phyloP scores from a whole-genome alignment of 1,140 invertebrate genomes.

The Caenorhabditis latens region DNA sequence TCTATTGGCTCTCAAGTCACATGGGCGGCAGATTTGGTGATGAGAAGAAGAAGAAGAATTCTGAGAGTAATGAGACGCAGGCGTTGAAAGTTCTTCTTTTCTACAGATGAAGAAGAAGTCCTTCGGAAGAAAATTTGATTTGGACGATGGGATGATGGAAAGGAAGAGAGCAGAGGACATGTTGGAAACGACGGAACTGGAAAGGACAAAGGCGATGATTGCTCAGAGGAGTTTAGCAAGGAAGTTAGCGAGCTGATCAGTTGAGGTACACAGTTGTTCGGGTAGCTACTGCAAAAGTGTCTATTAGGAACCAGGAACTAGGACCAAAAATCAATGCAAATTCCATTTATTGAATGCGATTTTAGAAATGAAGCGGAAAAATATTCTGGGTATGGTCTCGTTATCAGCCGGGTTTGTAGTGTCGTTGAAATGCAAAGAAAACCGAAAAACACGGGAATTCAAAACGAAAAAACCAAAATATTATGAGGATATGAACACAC shows the following conservation, averaged over 20 bases:
- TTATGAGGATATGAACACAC: constrained; percentile 8
- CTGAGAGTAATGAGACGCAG: constrained; percentile 46
- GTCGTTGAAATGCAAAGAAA: not conserved
- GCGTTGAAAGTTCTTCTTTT: constrained; percentile 47
- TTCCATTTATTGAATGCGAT: too few species aligned
- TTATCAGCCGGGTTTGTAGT: not conserved
- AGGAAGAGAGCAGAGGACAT: not conserved
- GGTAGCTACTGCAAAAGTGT: too few species aligned
- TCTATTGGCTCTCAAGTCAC: constrained; percentile 48
- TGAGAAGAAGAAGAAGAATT: constrained; percentile 46
- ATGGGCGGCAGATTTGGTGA: constrained; percentile 55
- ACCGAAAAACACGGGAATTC: not conserved
- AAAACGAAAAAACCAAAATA: constrained; percentile 27
- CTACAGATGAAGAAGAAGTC: constrained; percentile 2
- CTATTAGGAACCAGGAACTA: too few species aligned
- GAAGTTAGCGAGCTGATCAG: too few species aligned
- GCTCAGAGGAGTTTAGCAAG: too few species aligned
- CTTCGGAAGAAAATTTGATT: constrained; percentile 38
- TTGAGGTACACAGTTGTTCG: too few species aligned
- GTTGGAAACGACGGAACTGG: not conserved
- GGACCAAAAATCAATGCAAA: too few species aligned
- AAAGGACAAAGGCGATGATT: too few species aligned
- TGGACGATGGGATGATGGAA: constrained; percentile 10
- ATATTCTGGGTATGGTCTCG: not conserved
- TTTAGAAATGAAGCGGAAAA: too few species aligned